Evolutionary conservation across 2,797 vertebrate genomes (phyloP).

Genomic region (Florisuga fusca): DNA sequence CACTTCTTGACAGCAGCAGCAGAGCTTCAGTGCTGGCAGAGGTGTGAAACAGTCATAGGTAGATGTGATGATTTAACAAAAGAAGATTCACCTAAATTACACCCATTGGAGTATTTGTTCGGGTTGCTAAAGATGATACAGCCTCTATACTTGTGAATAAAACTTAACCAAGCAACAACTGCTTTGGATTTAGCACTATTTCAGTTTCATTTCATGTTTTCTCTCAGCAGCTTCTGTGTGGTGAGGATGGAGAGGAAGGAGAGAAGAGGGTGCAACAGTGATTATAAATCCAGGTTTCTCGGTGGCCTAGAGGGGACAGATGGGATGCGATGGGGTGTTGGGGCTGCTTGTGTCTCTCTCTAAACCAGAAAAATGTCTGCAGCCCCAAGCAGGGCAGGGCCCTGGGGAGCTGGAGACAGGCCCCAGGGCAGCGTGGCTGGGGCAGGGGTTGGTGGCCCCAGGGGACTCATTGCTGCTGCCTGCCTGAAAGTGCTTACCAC

Average conservation of each 20-base stretch:
- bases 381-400: neutral
- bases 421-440: accelerated
- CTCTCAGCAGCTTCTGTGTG: neutral
- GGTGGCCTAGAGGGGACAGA: neutral
- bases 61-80: neutral
- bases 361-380: neutral
- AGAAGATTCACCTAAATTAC: neutral
- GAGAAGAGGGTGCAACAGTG: neutral
- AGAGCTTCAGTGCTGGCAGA: neutral
- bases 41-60: neutral
- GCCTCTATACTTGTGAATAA: neutral
- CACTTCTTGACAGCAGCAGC: neutral
- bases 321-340: neutral
- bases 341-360: neutral
- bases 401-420: neutral
- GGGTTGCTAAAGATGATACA: neutral
- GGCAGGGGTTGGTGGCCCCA: neutral
- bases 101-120: neutral
- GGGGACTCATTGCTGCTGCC: neutral
- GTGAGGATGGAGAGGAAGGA: neutral
- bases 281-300: neutral
- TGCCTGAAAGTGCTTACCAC: neutral
- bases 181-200: neutral
- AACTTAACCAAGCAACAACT: constrained; percentile 11
- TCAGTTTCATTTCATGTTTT: neutral